A percentile compares a stretch with the other conserved stretches of the same genome.
Evolutionary conservation across 2,113 vertebrate species (phyloP).

Genomic region (Elgaria multicarinata): DNA sequence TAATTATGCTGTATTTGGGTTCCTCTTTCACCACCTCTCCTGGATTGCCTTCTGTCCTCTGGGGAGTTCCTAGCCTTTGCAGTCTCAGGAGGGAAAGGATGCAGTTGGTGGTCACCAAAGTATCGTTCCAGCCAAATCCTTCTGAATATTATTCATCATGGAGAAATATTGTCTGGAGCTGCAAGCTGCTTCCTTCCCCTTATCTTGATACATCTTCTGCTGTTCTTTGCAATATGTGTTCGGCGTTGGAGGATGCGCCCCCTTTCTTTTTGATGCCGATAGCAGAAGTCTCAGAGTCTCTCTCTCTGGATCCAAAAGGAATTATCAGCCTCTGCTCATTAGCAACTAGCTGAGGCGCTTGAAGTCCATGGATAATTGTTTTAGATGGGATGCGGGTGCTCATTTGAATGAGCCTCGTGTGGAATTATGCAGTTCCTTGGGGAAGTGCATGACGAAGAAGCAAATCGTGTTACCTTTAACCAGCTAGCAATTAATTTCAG

Average conservation of each 20-base stretch:
- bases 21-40: not conserved
- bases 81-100: not conserved
- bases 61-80: not conserved
- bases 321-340: conserved; percentile 56
- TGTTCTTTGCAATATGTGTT: not conserved
- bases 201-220: conserved; percentile 37
- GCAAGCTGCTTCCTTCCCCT: conserved; percentile 22
- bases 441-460: conserved; percentile 24
- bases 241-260: conserved; percentile 39
- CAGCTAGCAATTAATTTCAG: conserved; percentile 37
- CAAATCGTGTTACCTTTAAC: conserved; percentile 50
- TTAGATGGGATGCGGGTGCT: conserved; percentile 37
- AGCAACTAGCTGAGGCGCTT: conserved; percentile 1
- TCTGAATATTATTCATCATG: not conserved
- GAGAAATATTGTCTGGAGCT: not conserved
- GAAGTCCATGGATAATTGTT: not conserved
- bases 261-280: not conserved
- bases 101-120: not conserved
- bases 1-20: not conserved
- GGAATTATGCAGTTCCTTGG: conserved; percentile 18
- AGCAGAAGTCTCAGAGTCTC: fast-evolving
- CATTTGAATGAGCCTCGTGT: conserved; percentile 37
- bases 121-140: fast-evolving
- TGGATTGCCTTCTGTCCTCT: not conserved
- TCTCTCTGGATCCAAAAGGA: conserved; percentile 13